Base-by-base conservation (phyloP, 2,113 vertebrate genomes). In the Spermophilus dauricus region DNA sequence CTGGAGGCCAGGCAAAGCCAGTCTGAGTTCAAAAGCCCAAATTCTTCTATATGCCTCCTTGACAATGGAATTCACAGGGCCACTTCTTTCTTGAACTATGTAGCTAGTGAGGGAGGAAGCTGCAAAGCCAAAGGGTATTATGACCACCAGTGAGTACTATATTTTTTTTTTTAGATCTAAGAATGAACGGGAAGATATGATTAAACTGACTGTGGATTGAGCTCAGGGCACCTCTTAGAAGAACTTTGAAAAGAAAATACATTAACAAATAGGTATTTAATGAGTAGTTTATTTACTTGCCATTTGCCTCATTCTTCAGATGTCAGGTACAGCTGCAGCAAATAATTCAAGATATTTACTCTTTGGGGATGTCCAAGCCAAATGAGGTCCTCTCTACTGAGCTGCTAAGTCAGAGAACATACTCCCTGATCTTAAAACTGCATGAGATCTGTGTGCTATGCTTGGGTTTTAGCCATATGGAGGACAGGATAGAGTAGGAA, bases 231-330 rank as follows among this genome's bases (percentile, higher is more conserved):
- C 70, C n/a, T 88, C 28, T 84, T 94, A 75, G 63, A 95, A 67
- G 22, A 70, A 76, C 17, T 70, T 73, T 91, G 34, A 58, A 45
- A 65, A 56, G 14, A 78, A 94, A 80, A n/a, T 80, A 13, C 86
- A 77, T 78, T 72, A 84, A 87, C n/a, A 86, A 84, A 30, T 85
- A 83, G 61, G 14, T 84, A 73, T 73, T 76, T 72, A 61, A 88
- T 76, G 34, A 97, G 6, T 81, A 72, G 42, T 9, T 95, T 82
- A 72, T 86, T 96, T 95, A 72, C 72, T 97, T 91, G 51, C 30
- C 45, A 88, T 89, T 92, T 92, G 11, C 73, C 37, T 76, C 34
- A n/a, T 91, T 89, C 72, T 95, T 51, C 24, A 89, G 91, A 83
- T 77, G 22, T 56, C 75, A 86, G 34, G 45, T 94, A 56, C 2